Conservation (phyloP, 2,888 invertebrate species). For the Creontiades dilutus region DNA sequence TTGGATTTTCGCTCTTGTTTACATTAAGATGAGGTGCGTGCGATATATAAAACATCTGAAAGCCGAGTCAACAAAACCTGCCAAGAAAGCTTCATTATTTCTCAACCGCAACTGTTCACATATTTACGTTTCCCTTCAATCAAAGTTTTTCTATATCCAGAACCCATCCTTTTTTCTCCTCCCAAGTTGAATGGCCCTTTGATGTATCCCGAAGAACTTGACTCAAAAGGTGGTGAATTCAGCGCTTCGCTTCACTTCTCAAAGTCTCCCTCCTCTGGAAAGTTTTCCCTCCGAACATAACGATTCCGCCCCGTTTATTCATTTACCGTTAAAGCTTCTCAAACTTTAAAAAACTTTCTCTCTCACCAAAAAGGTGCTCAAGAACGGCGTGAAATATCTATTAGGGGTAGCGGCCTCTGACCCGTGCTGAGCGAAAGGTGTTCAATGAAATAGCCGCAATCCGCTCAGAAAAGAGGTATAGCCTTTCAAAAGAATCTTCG, state of each 20-base stretch:
- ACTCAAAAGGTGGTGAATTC: constrained; percentile 45
- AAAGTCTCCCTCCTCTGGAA: constrained; percentile 5
- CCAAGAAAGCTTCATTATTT: constrained; percentile 3
- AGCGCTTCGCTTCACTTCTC: constrained; percentile 54
- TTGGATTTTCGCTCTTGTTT: too few relatives aligned
- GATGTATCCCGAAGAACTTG: constrained; percentile 49
- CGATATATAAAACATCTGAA: too few relatives aligned
- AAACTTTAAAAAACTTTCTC: constrained; percentile 51
- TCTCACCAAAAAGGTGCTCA: background rate
- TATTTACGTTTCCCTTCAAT: constrained; percentile 19
- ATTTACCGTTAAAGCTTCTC: constrained; percentile 40
- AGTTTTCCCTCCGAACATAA: constrained; percentile 35
- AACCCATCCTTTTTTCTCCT: background rate
- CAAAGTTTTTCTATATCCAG: constrained; percentile 3
- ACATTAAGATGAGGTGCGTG: too few relatives aligned
- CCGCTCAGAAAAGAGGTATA: background rate
- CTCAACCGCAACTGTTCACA: background rate
- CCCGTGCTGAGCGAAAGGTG: background rate
- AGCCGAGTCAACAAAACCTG: background rate
- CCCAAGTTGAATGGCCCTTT: constrained; percentile 53
- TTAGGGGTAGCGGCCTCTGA: background rate
- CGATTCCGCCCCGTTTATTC: constrained; percentile 42
- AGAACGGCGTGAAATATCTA: background rate
- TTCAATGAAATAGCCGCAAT: background rate
- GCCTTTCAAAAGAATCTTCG: background rate